A percentile compares a stretch with the other conserved stretches of the same genome.
Evolutionary conservation across 2,113 vertebrate genomes (phyloP).

Genomic region (Solea senegalensis): DNA sequence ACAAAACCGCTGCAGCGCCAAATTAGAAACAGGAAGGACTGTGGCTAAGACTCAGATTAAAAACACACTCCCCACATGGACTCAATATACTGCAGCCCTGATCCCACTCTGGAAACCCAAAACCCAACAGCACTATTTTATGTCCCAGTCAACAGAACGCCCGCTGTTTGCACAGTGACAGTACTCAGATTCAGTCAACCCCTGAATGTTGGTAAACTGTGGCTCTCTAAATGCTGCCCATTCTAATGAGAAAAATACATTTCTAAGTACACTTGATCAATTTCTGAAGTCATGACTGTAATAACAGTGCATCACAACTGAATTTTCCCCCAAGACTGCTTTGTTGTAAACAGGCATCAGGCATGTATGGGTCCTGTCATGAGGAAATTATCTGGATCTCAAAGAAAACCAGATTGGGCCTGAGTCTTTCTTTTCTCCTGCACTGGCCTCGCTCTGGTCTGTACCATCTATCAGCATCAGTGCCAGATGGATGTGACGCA

Average conservation of each 20-base stretch:
- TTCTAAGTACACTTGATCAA: slow-evolving; percentile 44
- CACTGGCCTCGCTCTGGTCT: slow-evolving; percentile 42
- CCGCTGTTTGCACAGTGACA: slow-evolving; percentile 77
- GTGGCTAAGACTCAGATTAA: slow-evolving; percentile 85
- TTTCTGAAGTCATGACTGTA: slow-evolving; percentile 13
- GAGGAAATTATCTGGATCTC: slow-evolving; percentile 18
- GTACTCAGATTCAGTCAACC: slow-evolving; percentile 69
- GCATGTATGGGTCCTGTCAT: neutral
- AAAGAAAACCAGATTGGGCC: slow-evolving; percentile 31
- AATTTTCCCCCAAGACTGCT: slow-evolving; percentile 17
- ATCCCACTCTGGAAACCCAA: slow-evolving; percentile 82
- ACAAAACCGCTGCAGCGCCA: slow-evolving; percentile 85
- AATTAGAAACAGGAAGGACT: slow-evolving; percentile 88
- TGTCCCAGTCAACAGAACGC: slow-evolving; percentile 81
- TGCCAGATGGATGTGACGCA: slow-evolving; percentile 48
- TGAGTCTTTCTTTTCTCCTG: slow-evolving; percentile 46
- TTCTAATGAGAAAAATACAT: slow-evolving; percentile 54
- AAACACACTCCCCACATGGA: slow-evolving; percentile 86
- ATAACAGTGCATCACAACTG: slow-evolving; percentile 14
- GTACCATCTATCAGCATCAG: slow-evolving; percentile 63
- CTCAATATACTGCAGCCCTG: slow-evolving; percentile 84
- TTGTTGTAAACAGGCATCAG: neutral
- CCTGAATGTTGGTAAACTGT: slow-evolving; percentile 77
- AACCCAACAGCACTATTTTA: slow-evolving; percentile 84
- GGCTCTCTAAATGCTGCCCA: slow-evolving; percentile 57